Evolutionary conservation across 2,888 invertebrate species (phyloP), one percentile per base, ranked within the genome.

Genomic region (Apamea anceps): DNA sequence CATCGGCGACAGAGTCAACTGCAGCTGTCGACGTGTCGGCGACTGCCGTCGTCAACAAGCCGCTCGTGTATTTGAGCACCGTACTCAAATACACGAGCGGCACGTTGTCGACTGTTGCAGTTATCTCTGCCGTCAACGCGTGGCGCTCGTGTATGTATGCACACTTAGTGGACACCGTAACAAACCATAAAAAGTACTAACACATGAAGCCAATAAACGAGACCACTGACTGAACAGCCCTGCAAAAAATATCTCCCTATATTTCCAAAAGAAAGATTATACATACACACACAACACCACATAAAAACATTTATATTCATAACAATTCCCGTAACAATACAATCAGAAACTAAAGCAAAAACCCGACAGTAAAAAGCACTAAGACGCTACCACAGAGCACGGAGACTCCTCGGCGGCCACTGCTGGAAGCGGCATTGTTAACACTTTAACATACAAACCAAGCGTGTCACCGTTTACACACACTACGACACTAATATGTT

Each of bases 331-430:
- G 32, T 77, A 84, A 86, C 77, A 86, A 80, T 77, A 83, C 80
- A 88, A 77, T 81, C 79, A 85, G 25, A 65, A 84, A 79, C 80
- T 77, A 73, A 79, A 87, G 85, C 65, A 81, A 79, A 80, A 85
- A 82, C 74, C 84, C 71, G 82, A 91, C 91, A 91, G 87, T 88
- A 90, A 87, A 93, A 92, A 90, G 91, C 90, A 91, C 91, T 91
- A 91, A 88, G 84, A 83, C 82, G 75, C 71, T 60, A 15, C 78
- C 72, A 72, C 7, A 72, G 72, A 72, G 18, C n/a, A 37, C 13
- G 37, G 60, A n/a, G 37, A 37, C 8, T n/a, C 57, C 2, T 12
- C n/a, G 0, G 15, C 25, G 51, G 18, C 5, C n/a, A 10, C 7
- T 18, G 4, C 37, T 57, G 4, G 57, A 37, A 6, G 15, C 10